phyloP scores from a whole-genome alignment of 2,888 invertebrate species.

The Agrotis puta region DNA sequence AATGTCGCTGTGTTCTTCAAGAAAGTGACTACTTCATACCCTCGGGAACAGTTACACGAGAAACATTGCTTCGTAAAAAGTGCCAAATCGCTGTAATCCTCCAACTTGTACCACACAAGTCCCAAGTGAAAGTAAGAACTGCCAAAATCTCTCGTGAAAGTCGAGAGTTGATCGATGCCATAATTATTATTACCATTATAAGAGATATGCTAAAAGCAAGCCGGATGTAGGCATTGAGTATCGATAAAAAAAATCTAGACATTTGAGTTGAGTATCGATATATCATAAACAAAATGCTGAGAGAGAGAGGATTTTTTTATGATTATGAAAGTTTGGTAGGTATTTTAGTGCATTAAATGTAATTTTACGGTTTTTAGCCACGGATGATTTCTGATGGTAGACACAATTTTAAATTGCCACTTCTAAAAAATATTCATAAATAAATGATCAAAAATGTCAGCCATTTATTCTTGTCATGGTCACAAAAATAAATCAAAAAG shows the following conservation, averaged over 20 bases:
- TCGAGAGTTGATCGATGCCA: slow-evolving; percentile 89
- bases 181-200: slow-evolving; percentile 90
- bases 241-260: slow-evolving; percentile 68
- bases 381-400: background rate
- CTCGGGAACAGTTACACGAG: background rate
- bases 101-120: slow-evolving; percentile 60
- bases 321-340: slow-evolving; percentile 31
- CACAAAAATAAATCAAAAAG: background rate
- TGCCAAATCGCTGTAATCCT: slow-evolving; percentile 44
- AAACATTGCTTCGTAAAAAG: background rate
- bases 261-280: slow-evolving; percentile 32
- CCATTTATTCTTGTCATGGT: background rate
- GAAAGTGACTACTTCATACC: background rate
- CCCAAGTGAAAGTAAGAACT: slow-evolving; percentile 86
- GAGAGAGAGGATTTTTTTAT: slow-evolving; percentile 38
- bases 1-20: no score
- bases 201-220: slow-evolving; percentile 88
- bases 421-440: background rate
- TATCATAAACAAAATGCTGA: slow-evolving; percentile 26
- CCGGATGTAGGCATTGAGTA: slow-evolving; percentile 79
- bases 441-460: background rate
- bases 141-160: slow-evolving; percentile 90
- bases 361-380: slow-evolving; percentile 19
- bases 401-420: no score
- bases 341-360: background rate